Evolutionary conservation across 2,888 invertebrate species (phyloP), one percentile per base, ranked within the genome.

Genomic region (Boloria selene): DNA sequence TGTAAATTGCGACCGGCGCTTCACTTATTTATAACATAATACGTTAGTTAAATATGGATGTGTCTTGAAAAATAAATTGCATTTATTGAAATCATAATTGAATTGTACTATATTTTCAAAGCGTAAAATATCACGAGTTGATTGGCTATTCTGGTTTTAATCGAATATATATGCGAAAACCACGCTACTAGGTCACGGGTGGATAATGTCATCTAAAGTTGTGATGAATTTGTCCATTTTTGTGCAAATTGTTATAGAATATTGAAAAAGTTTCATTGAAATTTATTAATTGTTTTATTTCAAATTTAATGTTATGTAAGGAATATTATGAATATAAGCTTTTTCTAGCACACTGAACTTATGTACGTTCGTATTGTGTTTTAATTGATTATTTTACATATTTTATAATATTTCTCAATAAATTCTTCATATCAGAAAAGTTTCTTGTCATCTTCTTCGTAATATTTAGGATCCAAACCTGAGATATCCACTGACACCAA

Each of bases 11-110:
- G n/a, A 45, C 22, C 13, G 18, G 26, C 22, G n/a, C 62, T 61
- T 42, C 13, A 18, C 45, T 45, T 13, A 61, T 52, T 14, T 52
- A 66, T 51, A 59, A 17, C 18, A 31, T 14, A 17, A 49, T 31
- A 51, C 60, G 54, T 13, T 42, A 68, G 45, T n/a, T 31, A 13
- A 38, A 62, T 60, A 51, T 68, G 68, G 68, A 68, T 62, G 55
- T 38, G 50, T 59, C 4, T 16, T 18, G 17, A 4, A 13, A 56
- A 18, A 14, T 56, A 44, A 44, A 44, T 22, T 44, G 18, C 17
- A 17, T 55, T 50, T 50, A 3, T 49, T n/a, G 10, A 14, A 53
- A 56, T 6, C 7, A 5, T 18, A 4, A 18, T 55, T 42, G 45
- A 45, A 16, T 56, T 56, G 10, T 26, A 0, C n/a, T 45, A 38